phyloP scores from a whole-genome alignment of 2,888 invertebrate genomes.

The Zygaena filipendulae region DNA sequence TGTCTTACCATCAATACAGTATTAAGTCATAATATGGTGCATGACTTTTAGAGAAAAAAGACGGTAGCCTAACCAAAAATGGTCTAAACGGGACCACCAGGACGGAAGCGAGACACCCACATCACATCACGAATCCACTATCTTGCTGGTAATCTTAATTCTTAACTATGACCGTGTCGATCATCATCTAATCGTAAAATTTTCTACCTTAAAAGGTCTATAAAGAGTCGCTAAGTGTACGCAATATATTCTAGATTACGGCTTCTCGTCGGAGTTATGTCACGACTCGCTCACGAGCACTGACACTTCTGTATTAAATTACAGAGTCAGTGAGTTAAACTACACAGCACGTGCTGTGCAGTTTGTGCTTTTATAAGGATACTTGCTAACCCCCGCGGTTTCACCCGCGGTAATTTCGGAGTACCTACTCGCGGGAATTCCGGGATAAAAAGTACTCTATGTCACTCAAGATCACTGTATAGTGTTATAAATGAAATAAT shows the following conservation, averaged over 20 bases:
- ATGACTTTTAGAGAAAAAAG: too few relatives aligned
- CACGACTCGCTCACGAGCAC: slow-evolving; percentile 41
- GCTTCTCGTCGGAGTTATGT: slow-evolving; percentile 45
- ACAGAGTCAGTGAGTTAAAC: slow-evolving; percentile 11
- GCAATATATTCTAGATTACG: slow-evolving; percentile 61
- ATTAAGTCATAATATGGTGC: too few relatives aligned
- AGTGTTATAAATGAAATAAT: too few relatives aligned
- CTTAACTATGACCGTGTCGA: slow-evolving; percentile 67
- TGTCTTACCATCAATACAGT: too few relatives aligned
- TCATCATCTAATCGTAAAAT: slow-evolving; percentile 67
- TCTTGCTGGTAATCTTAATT: slow-evolving; percentile 57
- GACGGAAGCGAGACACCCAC: slow-evolving; percentile 65
- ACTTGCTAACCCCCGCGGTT: too few relatives aligned
- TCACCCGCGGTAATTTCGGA: too few relatives aligned
- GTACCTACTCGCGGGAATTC: too few relatives aligned
- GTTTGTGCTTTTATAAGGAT: slow-evolving; percentile 19
- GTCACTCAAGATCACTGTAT: too few relatives aligned
- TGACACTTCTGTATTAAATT: slow-evolving; percentile 51
- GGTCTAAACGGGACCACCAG: slow-evolving; percentile 42
- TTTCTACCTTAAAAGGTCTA: slow-evolving; percentile 65
- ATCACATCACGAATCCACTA: slow-evolving; percentile 52
- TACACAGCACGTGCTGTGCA: slow-evolving; percentile 33
- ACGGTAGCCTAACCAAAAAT: slow-evolving; percentile 31
- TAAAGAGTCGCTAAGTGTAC: slow-evolving; percentile 63
- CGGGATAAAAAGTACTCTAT: too few relatives aligned